These are phyloP conservation scores for Barypeithes pellucidus DNA, from an alignment of 2,888 invertebrate genomes.

Conservation along the genomic window DNA sequence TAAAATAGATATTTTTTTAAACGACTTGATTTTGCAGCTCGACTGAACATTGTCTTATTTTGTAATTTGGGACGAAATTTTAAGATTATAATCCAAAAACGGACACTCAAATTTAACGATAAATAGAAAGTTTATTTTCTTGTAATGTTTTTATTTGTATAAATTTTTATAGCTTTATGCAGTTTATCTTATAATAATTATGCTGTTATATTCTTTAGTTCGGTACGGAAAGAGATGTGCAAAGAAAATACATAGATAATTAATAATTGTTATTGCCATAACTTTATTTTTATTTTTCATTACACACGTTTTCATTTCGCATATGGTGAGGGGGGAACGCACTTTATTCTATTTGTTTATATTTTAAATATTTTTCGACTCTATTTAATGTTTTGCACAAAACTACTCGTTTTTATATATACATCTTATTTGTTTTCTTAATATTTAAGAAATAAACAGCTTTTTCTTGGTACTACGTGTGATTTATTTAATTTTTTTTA, in stretches of 20 bases:
- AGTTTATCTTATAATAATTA: conserved; percentile 55
- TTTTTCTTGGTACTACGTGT: conserved; percentile 62
- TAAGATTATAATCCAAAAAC: conserved; percentile 34
- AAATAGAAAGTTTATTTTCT: conserved; percentile 40
- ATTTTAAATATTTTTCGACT: conserved; percentile 44
- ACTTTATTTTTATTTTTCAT: conserved; percentile 37
- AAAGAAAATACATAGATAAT: conserved; percentile 33
- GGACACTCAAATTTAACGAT: conserved; percentile 40
- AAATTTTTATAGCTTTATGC: conserved; percentile 58
- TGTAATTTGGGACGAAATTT: not conserved
- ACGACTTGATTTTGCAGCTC: not conserved
- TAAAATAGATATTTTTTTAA: too few species aligned
- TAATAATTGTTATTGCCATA: conserved; percentile 51
- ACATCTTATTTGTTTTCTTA: conserved; percentile 54
- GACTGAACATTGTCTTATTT: not conserved
- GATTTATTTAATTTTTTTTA: conserved; percentile 53
- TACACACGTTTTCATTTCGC: conserved; percentile 45
- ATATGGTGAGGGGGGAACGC: conserved; percentile 52
- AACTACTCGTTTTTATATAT: conserved; percentile 54
- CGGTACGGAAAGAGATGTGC: conserved; percentile 54
- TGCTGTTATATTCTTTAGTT: conserved; percentile 57
- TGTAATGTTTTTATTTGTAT: conserved; percentile 61
- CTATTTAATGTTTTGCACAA: conserved; percentile 53
- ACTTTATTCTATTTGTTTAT: conserved; percentile 49
- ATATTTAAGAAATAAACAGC: conserved; percentile 64